Evolutionary conservation across 2,797 vertebrate species (phyloP), one percentile per base, ranked within the genome.

Genomic region (Cynopterus sphinx): DNA sequence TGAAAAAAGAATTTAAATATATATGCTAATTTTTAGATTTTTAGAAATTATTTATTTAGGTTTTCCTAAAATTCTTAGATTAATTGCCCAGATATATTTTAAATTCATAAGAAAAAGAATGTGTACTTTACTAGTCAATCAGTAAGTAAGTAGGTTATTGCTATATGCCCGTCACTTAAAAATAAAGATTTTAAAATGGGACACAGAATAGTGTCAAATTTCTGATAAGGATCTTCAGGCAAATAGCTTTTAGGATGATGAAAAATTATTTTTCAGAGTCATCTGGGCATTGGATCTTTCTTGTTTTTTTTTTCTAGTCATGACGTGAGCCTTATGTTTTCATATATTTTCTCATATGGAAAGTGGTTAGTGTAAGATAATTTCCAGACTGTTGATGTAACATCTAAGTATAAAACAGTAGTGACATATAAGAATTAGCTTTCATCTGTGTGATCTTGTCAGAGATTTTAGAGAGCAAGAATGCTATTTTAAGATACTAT

Each of bases 211-310:
- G 28, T 82, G 39, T 74, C 41, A 82, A 24, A 53, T 75, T 43
- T 74, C 31, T 65, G 26, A 43, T 26, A 85, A 57, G 46, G 55
- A 65, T 71, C 36, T 61, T 77, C 39, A 79, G 71, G 28, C 21
- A 79, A 63, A 73, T 15, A 28, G 5, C 19, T 46, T 77, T 92
- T 22, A 84, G 55, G 19, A 78, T 78, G 65, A 67, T 6, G 77
- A 15, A 88, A 83, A 89, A 71, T 61, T 83, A 84, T 71, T 92
- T 92, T 90, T 89, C 46, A 78, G 75, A 33, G 55, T 79, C 16
- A 41, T 21, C 6, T 65, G 63, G 21, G 3, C 39, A 61, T 41
- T 87, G 9, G 75, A 61, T 70, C 70, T 33, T 67, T 12, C 55
- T 68, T 53, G 2, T 68, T 78, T 84, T 79, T 63, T 71, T 43